phyloP scores from a whole-genome alignment of 2,888 invertebrate species.

The Epinotia demarniana region DNA sequence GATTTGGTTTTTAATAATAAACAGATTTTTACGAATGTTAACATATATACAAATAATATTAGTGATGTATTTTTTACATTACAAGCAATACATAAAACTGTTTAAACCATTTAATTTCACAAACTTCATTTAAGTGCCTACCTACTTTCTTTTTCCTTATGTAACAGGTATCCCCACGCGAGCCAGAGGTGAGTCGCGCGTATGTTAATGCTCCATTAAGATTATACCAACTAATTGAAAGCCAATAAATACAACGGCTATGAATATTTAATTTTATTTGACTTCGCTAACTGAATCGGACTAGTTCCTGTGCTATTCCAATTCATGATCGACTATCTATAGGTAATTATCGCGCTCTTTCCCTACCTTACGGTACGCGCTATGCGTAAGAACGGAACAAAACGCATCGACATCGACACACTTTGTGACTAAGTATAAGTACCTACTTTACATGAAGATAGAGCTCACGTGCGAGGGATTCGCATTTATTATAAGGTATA shows the following conservation, averaged over 20 bases:
- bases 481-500: constrained; percentile 39
- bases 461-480: constrained; percentile 70
- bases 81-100: too few relatives aligned
- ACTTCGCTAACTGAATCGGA: constrained; percentile 66
- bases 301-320: constrained; percentile 52
- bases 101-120: background rate
- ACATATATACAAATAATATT: too few relatives aligned
- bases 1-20: too few relatives aligned
- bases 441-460: background rate
- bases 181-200: constrained; percentile 72
- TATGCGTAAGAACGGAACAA: constrained; percentile 7
- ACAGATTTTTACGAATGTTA: too few relatives aligned
- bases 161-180: constrained; percentile 65
- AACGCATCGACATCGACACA: background rate
- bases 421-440: background rate
- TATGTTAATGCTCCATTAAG: constrained; percentile 85
- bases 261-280: constrained; percentile 85
- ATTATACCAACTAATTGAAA: constrained; percentile 85
- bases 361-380: background rate
- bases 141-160: background rate
- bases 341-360: background rate
- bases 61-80: too few relatives aligned
- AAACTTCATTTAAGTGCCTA: background rate
- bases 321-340: background rate
- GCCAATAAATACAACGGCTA: constrained; percentile 85